These are phyloP conservation scores for Magallana ariakensis DNA, from an alignment of 1,140 invertebrate species.

Conservation along the genomic window DNA sequence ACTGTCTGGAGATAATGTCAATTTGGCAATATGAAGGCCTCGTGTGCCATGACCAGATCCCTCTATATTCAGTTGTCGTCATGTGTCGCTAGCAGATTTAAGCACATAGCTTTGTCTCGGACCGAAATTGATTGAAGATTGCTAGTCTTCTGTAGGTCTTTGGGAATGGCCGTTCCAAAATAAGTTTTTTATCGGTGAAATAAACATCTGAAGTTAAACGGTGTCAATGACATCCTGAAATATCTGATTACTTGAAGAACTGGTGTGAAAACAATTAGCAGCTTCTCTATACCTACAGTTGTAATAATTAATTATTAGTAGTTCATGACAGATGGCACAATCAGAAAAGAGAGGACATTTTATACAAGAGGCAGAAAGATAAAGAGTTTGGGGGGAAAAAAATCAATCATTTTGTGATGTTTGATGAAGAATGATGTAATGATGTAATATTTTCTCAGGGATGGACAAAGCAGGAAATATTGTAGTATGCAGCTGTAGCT, in stretches of 20 bases:
- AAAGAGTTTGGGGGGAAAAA: background rate
- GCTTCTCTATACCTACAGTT: no score
- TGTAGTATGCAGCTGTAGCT: background rate
- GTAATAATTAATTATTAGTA: background rate
- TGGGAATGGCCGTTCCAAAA: background rate
- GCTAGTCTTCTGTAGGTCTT: background rate
- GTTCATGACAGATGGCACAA: background rate
- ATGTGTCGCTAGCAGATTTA: constrained; percentile 15
- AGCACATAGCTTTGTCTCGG: constrained; percentile 4
- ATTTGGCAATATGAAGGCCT: constrained; percentile 3
- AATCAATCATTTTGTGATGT: constrained; percentile 1
- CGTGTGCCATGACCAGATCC: background rate
- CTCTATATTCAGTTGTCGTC: constrained; percentile 6
- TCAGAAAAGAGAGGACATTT: background rate
- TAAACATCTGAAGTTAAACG: constrained; percentile 29
- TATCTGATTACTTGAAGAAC: background rate
- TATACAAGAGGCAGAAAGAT: background rate
- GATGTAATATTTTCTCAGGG: background rate
- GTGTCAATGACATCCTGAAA: background rate
- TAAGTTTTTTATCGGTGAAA: background rate
- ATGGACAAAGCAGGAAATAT: constrained; percentile 36
- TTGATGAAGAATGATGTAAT: background rate
- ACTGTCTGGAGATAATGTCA: constrained; percentile 16
- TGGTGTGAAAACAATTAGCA: background rate
- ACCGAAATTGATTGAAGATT: background rate